These are phyloP conservation scores for Dasypolia templi DNA, from an alignment of 2,888 invertebrate genomes.

Conservation along the genomic window DNA sequence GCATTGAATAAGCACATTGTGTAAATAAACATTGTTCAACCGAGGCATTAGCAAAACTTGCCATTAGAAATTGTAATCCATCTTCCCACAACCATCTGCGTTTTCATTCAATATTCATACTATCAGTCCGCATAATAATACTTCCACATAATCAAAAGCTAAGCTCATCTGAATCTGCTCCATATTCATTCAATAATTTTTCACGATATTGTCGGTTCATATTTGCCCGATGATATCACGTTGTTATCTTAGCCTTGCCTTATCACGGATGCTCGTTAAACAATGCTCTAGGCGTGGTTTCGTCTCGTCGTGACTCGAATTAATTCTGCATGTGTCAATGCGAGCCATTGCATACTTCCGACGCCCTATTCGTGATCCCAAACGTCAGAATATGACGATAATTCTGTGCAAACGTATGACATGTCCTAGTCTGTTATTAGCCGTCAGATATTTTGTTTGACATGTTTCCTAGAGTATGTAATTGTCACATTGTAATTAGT, in stretches of 20 bases:
- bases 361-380: slow-evolving; percentile 79
- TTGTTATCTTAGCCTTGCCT: slow-evolving; percentile 77
- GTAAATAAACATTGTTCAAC: slow-evolving; percentile 17
- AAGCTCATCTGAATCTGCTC: slow-evolving; percentile 20
- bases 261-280: slow-evolving; percentile 84
- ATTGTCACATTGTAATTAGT: slow-evolving; percentile 46
- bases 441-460: slow-evolving; percentile 49
- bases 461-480: slow-evolving; percentile 61
- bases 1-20: background rate
- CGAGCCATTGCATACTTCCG: slow-evolving; percentile 81
- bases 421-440: slow-evolving; percentile 59
- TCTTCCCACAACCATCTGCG: slow-evolving; percentile 7
- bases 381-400: slow-evolving; percentile 59
- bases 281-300: slow-evolving; percentile 85
- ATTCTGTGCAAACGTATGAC: slow-evolving; percentile 61
- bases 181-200: slow-evolving; percentile 32
- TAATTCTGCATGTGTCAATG: slow-evolving; percentile 86
- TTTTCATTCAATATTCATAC: slow-evolving; percentile 39
- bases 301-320: slow-evolving; percentile 84
- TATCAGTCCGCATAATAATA: slow-evolving; percentile 14
- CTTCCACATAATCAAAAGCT: slow-evolving; percentile 4
- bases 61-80: slow-evolving; percentile 19
- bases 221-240: slow-evolving; percentile 79
- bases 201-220: slow-evolving; percentile 58
- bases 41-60: slow-evolving; percentile 4